Percentiles rank a stretch among this genome's conserved stretches.
phyloP scores from a whole-genome alignment of 2,113 vertebrate genomes.

The Rhadina sibilatrix region DNA sequence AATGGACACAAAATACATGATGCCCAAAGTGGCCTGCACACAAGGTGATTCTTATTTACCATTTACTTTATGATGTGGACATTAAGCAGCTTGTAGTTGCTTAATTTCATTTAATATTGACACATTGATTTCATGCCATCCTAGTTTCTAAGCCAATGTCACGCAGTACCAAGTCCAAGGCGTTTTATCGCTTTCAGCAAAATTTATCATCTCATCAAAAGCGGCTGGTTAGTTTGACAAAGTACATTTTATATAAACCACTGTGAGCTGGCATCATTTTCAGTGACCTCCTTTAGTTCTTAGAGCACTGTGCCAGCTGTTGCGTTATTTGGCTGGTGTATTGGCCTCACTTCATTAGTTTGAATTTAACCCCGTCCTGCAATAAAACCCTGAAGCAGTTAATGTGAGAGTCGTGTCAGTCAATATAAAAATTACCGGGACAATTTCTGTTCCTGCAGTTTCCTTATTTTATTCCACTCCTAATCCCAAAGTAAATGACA shows the following conservation, averaged over 20 bases:
- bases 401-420: accelerated
- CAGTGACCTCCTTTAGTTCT: background rate
- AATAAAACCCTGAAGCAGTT: background rate
- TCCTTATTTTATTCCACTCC: background rate
- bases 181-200: background rate
- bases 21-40: background rate
- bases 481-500: background rate
- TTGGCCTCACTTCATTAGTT: background rate
- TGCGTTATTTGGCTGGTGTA: background rate
- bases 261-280: background rate
- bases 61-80: background rate
- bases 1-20: background rate
- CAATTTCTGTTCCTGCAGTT: background rate
- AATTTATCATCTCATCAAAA: slow-evolving; percentile 1
- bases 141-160: background rate
- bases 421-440: background rate
- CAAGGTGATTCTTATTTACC: background rate
- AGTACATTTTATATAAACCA: background rate
- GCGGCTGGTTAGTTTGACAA: background rate
- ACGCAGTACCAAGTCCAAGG: background rate
- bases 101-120: slow-evolving; percentile 16
- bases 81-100: background rate
- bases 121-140: background rate
- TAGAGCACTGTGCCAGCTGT: background rate
- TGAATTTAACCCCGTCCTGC: background rate